These are phyloP conservation scores for Irena cyanogastra DNA, from an alignment of 2,113 vertebrate genomes.

Conservation along the genomic window DNA sequence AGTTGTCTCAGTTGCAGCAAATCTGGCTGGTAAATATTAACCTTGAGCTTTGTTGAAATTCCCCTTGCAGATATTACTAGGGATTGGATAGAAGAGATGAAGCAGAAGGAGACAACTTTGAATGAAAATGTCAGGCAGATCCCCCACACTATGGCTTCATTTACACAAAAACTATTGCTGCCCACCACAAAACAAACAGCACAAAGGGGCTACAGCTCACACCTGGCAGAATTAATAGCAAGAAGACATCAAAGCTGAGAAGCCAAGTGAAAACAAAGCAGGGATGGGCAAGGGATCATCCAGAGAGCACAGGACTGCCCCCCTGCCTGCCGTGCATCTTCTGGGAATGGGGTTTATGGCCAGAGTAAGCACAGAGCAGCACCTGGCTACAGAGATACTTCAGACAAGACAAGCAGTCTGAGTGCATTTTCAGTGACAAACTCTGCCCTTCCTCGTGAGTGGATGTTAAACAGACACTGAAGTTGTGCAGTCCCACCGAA, in stretches of 20 bases:
- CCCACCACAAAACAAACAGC: background rate
- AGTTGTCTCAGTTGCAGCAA: constrained; percentile 60
- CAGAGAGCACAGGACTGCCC: background rate
- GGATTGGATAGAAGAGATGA: constrained; percentile 1
- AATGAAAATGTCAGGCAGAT: background rate
- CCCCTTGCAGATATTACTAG: constrained; percentile 52
- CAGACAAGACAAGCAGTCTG: background rate
- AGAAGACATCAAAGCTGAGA: background rate
- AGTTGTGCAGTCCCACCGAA: background rate
- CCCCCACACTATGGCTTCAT: background rate
- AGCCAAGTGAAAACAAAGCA: background rate
- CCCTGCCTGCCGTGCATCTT: background rate
- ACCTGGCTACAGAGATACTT: background rate
- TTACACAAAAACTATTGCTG: background rate
- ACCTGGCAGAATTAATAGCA: background rate
- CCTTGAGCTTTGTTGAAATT: constrained; percentile 63
- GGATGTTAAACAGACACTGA: background rate
- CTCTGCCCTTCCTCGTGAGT: background rate
- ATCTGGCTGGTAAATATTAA: constrained; percentile 69
- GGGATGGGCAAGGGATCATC: background rate
- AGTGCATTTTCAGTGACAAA: background rate
- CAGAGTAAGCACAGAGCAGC: background rate
- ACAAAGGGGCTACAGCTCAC: background rate
- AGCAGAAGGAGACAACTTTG: background rate
- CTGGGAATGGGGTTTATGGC: background rate